Percentiles rank a stretch among this genome's conserved stretches.
Evolutionary conservation across 2,797 vertebrate genomes (phyloP).

Genomic region (Chelidonichthys spinosus): DNA sequence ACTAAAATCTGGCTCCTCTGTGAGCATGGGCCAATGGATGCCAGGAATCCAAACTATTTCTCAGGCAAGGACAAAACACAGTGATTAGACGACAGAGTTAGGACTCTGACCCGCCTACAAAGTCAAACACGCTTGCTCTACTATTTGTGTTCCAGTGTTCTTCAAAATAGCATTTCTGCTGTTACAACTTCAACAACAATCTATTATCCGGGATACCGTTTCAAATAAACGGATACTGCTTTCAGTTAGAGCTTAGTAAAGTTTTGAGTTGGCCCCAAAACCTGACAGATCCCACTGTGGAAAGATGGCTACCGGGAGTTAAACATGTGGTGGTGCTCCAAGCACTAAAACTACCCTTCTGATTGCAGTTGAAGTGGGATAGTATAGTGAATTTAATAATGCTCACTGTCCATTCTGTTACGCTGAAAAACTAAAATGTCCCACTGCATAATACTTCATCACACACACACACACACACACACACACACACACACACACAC

Average conservation of each 20-base stretch:
- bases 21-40: slow-evolving; percentile 4
- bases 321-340: slow-evolving; percentile 49
- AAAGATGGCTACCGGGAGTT: slow-evolving; percentile 50
- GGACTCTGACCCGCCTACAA: slow-evolving; percentile 2
- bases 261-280: slow-evolving; percentile 39
- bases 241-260: slow-evolving; percentile 35
- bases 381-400: slow-evolving; percentile 35
- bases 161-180: slow-evolving; percentile 29
- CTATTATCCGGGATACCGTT: slow-evolving; percentile 28
- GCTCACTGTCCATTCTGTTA: slow-evolving; percentile 39
- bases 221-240: slow-evolving; percentile 32
- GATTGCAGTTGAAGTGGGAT: slow-evolving; percentile 57
- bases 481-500: slow-evolving; percentile 14
- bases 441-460: slow-evolving; percentile 17
- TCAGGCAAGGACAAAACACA: slow-evolving; percentile 13
- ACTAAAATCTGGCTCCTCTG: slow-evolving; percentile 26
- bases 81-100: slow-evolving; percentile 25
- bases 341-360: slow-evolving; percentile 52
- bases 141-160: slow-evolving; percentile 27
- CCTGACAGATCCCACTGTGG: slow-evolving; percentile 35
- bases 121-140: background rate
- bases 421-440: slow-evolving; percentile 19
- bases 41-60: slow-evolving; percentile 41
- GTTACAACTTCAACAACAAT: slow-evolving; percentile 26
- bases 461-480: slow-evolving; percentile 3